Base-by-base conservation (phyloP, 2,113 vertebrate genomes). In the Canis aureus region DNA sequence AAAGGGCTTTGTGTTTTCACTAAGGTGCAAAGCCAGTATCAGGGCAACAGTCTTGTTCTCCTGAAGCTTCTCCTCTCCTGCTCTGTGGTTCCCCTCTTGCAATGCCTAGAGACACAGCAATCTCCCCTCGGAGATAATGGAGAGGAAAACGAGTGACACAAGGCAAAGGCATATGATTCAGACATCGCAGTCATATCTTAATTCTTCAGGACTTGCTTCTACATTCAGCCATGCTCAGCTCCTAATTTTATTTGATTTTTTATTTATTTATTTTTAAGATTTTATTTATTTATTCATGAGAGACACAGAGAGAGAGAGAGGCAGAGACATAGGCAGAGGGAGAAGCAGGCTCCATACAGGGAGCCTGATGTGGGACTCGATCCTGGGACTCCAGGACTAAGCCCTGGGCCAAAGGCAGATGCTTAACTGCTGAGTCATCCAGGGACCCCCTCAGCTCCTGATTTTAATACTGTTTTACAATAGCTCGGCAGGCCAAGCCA, bases 1-100 rank as follows among this genome's bases (percentile, higher is more conserved):
- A 89, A 91, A 97, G 96, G 91, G 95, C 94, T 97, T 90, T 43
- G n/a, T 98, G 95, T 92, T 97, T 95, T 97, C 97, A 97, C 96
- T 80, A 96, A 97, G 93, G 86, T 12, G 82, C 62, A 92, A 97
- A 97, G 91, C 93, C 96, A 90, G 84, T 64, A 20, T 80, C 64
- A 0, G 69, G 80, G 91, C 92, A 94, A 76, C 97, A 96, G 83
- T 91, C 93, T 98, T 78, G 38, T 25, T 83, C 94, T 76, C 96
- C 95, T 95, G 94, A 95, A 96, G 95, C 64, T 43, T 53, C 73
- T 22, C 78, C 74, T 95, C 78, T 95, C 62, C 55, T 25, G 2
- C 25, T 17, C 82, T 93, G 90, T 91, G 78, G 80, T 85, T 67
- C 29, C 78, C 62, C 71, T 59, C 71, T 51, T 38, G 19, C 16